Conservation (phyloP, 2,113 vertebrate genomes). For the Cheilinus undulatus region DNA sequence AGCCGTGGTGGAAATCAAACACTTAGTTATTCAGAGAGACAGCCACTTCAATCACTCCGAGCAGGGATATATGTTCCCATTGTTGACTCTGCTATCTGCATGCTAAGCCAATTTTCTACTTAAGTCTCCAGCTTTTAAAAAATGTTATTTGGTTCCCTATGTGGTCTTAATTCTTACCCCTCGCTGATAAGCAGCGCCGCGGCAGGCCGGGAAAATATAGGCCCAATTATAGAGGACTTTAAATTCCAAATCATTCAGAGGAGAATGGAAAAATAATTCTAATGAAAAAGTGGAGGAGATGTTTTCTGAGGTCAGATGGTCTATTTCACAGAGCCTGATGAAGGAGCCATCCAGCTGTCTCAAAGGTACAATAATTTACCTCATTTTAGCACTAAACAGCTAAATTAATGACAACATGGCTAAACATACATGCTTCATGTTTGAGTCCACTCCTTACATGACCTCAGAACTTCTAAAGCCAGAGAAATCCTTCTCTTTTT, state of each 20-base stretch:
- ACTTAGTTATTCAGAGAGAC: slow-evolving; percentile 83
- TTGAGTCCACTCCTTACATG: too few species aligned
- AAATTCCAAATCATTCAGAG: slow-evolving; percentile 72
- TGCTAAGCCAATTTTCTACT: slow-evolving; percentile 97
- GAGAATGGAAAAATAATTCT: slow-evolving; percentile 56
- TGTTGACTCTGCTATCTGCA: slow-evolving; percentile 88
- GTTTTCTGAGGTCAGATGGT: slow-evolving; percentile 40
- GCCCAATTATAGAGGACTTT: slow-evolving; percentile 80
- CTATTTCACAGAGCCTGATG: slow-evolving; percentile 52
- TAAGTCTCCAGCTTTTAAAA: slow-evolving; percentile 86
- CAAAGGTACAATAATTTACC: too few species aligned
- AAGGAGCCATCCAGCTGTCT: too few species aligned
- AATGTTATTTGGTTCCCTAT: slow-evolving; percentile 85
- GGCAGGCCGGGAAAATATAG: slow-evolving; percentile 75
- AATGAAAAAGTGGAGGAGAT: slow-evolving; percentile 50
- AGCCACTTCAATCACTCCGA: slow-evolving; percentile 88
- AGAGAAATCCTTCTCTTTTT: too few species aligned
- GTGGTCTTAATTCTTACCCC: slow-evolving; percentile 87
- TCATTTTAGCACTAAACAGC: too few species aligned
- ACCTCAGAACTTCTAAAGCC: too few species aligned
- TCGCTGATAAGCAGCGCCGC: slow-evolving; percentile 73
- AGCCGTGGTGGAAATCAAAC: slow-evolving; percentile 86
- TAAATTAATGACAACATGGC: too few species aligned
- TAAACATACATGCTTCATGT: too few species aligned
- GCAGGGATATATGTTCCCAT: slow-evolving; percentile 87